A percentile compares a stretch with the other conserved stretches of the same genome.
Conservation (phyloP, 2,797 vertebrate species). For the Natrix natrix region DNA sequence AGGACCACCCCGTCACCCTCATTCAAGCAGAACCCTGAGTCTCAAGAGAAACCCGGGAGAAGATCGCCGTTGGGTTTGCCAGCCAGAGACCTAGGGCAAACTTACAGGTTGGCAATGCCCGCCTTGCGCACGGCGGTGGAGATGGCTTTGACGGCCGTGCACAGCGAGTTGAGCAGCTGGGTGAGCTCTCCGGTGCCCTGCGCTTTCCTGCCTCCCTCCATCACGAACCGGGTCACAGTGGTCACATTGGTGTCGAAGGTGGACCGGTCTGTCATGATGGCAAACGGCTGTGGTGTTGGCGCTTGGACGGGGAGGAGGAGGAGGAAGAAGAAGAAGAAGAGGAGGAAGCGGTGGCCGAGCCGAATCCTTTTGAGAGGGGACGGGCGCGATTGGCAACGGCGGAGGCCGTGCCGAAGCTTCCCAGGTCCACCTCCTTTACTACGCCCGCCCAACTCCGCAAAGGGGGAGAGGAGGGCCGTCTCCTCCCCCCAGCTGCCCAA, state of each 20-base stretch:
- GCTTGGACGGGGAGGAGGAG: too few species aligned
- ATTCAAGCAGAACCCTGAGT: neutral
- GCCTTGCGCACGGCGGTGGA: slow-evolving; percentile 79
- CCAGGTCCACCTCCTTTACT: neutral
- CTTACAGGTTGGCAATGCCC: slow-evolving; percentile 80
- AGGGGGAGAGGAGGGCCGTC: neutral
- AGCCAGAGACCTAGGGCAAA: neutral
- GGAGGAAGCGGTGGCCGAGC: neutral
- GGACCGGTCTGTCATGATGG: slow-evolving; percentile 80
- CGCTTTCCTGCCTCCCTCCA: slow-evolving; percentile 86
- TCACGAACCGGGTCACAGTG: slow-evolving; percentile 90
- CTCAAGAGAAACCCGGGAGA: neutral
- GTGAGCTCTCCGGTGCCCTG: slow-evolving; percentile 89
- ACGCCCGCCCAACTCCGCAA: neutral
- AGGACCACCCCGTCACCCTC: neutral
- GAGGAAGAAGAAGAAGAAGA: fast-evolving
- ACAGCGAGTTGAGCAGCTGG: slow-evolving; percentile 86
- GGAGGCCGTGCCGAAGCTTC: neutral
- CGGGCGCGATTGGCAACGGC: neutral
- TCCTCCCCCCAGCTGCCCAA: neutral
- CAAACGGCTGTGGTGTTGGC: neutral
- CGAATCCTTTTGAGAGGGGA: neutral
- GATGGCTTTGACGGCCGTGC: slow-evolving; percentile 86
- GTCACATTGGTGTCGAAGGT: slow-evolving; percentile 90
- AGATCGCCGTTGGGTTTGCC: too few species aligned